These are phyloP conservation scores for Otus sunia DNA, from an alignment of 2,113 vertebrate genomes.

Conservation along the genomic window DNA sequence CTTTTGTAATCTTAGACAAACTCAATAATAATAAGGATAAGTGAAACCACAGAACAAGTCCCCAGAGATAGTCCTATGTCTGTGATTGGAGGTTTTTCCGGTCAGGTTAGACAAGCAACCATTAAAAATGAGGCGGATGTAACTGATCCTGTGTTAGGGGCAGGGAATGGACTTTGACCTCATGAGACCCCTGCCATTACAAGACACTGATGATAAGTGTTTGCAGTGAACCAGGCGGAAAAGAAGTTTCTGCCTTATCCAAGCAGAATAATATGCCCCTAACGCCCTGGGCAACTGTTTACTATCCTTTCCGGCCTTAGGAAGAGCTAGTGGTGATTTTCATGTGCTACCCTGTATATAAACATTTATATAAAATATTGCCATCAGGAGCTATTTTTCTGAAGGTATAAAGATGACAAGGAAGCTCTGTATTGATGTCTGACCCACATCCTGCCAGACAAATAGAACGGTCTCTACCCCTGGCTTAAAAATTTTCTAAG, in stretches of 20 bases:
- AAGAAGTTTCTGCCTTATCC: not conserved
- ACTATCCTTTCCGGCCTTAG: not conserved
- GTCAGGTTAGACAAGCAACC: not conserved
- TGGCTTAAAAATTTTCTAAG: not conserved
- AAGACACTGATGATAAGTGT: not conserved
- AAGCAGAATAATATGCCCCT: not conserved
- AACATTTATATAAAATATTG: not conserved
- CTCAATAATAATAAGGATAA: not conserved
- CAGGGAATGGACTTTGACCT: not conserved
- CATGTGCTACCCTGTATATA: not conserved
- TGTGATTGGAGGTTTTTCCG: not conserved
- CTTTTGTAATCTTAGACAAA: not conserved
- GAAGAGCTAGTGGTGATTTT: not conserved
- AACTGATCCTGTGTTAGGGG: not conserved
- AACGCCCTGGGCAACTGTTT: accelerated
- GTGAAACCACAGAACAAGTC: not conserved
- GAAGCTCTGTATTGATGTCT: not conserved
- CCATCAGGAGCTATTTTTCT: not conserved
- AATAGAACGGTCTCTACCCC: not conserved
- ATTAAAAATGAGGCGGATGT: not conserved
- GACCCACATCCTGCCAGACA: not conserved
- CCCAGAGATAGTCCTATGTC: not conserved
- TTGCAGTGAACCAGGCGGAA: not conserved
- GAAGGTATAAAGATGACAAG: not conserved
- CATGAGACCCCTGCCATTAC: not conserved